These are phyloP conservation scores for Nerophis lumbriciformis DNA, from an alignment of 2,113 vertebrate genomes.

Conservation along the genomic window DNA sequence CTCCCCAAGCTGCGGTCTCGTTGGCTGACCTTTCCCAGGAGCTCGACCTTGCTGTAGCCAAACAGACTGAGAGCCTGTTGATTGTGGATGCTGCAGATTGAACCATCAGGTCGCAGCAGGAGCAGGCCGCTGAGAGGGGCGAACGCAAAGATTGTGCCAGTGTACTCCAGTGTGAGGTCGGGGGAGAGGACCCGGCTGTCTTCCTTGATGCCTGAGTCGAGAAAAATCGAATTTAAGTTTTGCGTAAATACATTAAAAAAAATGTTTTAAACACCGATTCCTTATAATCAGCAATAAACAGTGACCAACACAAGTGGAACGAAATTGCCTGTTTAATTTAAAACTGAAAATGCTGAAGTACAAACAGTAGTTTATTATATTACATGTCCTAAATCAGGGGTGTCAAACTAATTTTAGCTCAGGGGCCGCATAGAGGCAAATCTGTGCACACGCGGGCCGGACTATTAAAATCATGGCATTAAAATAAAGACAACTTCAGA, in stretches of 20 bases:
- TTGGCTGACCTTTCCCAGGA: constrained; percentile 81
- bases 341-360: not conserved
- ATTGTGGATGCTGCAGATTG: constrained; percentile 78
- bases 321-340: not conserved
- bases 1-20: not conserved
- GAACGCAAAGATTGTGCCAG: constrained; percentile 78
- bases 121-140: constrained; percentile 80
- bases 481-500: no score
- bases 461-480: no score
- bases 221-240: not conserved
- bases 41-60: constrained; percentile 79
- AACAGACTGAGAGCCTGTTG: constrained; percentile 80
- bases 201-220: constrained; percentile 26
- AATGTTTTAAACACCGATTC: not conserved
- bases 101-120: constrained; percentile 78
- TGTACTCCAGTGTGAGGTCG: constrained; percentile 61
- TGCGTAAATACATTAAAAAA: no score
- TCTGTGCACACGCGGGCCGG: no score
- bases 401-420: no score
- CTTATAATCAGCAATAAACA: not conserved
- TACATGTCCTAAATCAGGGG: no score
- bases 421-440: no score
- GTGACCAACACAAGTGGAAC: not conserved
- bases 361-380: not conserved
- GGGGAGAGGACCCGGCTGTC: constrained; percentile 22